Base-by-base conservation (phyloP, 2,113 vertebrate species). In the Apaloderma vittatum region DNA sequence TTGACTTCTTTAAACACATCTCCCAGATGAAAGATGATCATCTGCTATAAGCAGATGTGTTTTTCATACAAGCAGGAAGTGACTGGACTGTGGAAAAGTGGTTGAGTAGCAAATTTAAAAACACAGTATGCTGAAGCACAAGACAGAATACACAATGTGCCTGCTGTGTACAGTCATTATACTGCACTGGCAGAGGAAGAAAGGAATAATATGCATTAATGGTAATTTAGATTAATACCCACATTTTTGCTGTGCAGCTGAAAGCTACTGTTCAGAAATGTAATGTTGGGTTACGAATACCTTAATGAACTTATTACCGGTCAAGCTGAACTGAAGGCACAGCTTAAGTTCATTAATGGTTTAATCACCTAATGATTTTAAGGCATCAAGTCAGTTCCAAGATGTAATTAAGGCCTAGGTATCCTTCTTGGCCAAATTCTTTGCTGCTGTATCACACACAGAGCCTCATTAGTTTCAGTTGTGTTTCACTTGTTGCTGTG, bases 301-400 rank as follows among this genome's bases (percentile, higher is more conserved):
- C 58, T 76, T 92, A 94, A 95, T 92, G 70, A 96, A 92, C 59
- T 59, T 88, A 92, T 57, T 93, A 95, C 46, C 1, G 5, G 90
- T 81, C 78, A 86, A 92, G 65, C 37, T 77, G 71, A 95, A 93
- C 52, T 36, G 19, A 95, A 90, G 65, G 40, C 36, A 90, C 29
- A 67, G 58, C 9, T 80, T 67, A 96, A 92, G 54, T 93, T 93
- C 63, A 93, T 93, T 89, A 91, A 81, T 79, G 34, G n/a, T 21
- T 96, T 96, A 94, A 97, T 94, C 24, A 93, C 46, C 58, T 83
- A 82, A 89, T 74, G 45, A 91, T 66, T 94, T 89, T 59, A 95
- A 92, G 49, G 58, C 27, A 88, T 58, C 32, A 62, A 19, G 62
- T 52, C 66, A 93, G 29, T 52, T 84, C 52, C 40, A 86, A 92